Conservation (phyloP, 2,888 invertebrate genomes). For the Plagiodera versicolora region DNA sequence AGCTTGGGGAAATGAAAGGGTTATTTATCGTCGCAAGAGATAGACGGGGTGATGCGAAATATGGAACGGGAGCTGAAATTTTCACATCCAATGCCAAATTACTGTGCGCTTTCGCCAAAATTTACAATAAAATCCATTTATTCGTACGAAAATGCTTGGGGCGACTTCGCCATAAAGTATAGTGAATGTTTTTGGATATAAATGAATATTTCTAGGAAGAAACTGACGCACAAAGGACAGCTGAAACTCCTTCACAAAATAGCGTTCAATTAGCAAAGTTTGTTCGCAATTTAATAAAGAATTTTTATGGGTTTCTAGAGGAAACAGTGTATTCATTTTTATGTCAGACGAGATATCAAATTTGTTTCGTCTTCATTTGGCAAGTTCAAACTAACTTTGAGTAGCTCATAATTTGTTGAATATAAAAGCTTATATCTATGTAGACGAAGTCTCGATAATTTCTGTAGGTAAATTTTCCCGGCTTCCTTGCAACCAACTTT, state of each 20-base stretch:
- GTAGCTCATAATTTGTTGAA: background rate
- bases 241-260: too few species aligned
- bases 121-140: too few species aligned
- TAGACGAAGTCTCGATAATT: background rate
- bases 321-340: background rate
- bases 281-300: constrained; percentile 15
- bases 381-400: background rate
- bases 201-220: too few species aligned
- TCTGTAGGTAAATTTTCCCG: too few species aligned
- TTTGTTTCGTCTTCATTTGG: background rate
- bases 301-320: constrained; percentile 12
- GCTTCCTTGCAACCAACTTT: too few species aligned
- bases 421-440: background rate
- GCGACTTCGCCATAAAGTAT: too few species aligned
- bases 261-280: constrained; percentile 16
- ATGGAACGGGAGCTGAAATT: constrained; percentile 6
- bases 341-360: background rate
- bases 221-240: too few species aligned
- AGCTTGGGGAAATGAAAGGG: constrained; percentile 9
- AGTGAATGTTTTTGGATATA: too few species aligned
- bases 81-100: background rate
- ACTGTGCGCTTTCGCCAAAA: too few species aligned
- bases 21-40: constrained; percentile 6
- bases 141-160: too few species aligned
- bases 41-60: constrained; percentile 5